Conservation (phyloP, 2,888 invertebrate genomes). For the Rhorus exstirpatorius region DNA sequence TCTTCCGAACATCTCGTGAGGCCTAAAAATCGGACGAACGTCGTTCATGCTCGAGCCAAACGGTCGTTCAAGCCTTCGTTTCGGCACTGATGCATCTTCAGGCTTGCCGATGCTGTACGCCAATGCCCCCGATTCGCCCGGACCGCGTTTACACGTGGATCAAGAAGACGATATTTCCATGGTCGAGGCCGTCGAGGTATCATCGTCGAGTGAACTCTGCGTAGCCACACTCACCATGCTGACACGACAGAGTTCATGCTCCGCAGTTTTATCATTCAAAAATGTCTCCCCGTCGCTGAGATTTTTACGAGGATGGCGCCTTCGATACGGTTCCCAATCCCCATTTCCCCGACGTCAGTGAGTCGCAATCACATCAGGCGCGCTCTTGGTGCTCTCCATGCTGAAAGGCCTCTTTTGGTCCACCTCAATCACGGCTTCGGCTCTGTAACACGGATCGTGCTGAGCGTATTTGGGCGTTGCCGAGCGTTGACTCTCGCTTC, state of each 20-base stretch:
- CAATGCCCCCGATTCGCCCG: constrained; percentile 10
- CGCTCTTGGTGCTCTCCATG: constrained; percentile 94
- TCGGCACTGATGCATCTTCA: too few species aligned
- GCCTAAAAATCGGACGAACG: constrained; percentile 75
- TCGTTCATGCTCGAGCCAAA: constrained; percentile 26
- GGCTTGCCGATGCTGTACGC: background rate
- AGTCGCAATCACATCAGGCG: constrained; percentile 95
- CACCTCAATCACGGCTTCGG: constrained; percentile 89
- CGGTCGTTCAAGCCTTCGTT: background rate
- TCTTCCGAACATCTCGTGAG: constrained; percentile 76
- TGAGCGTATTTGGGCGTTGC: constrained; percentile 71
- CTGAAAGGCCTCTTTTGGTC: constrained; percentile 90
- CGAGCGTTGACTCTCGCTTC: constrained; percentile 76
- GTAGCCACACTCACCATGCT: constrained; percentile 79
- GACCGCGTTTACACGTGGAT: constrained; percentile 76
- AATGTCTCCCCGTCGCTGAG: constrained; percentile 38
- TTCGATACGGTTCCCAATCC: constrained; percentile 88
- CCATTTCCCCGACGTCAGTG: constrained; percentile 89
- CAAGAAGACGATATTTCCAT: constrained; percentile 80
- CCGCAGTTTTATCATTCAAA: constrained; percentile 54
- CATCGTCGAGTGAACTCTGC: constrained; percentile 83
- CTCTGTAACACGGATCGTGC: constrained; percentile 86
- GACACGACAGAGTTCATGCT: constrained; percentile 18
- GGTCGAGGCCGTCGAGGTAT: constrained; percentile 77
- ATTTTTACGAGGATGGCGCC: constrained; percentile 87